Base-by-base conservation (phyloP, 2,888 invertebrate species). In the Polietes domitor region DNA sequence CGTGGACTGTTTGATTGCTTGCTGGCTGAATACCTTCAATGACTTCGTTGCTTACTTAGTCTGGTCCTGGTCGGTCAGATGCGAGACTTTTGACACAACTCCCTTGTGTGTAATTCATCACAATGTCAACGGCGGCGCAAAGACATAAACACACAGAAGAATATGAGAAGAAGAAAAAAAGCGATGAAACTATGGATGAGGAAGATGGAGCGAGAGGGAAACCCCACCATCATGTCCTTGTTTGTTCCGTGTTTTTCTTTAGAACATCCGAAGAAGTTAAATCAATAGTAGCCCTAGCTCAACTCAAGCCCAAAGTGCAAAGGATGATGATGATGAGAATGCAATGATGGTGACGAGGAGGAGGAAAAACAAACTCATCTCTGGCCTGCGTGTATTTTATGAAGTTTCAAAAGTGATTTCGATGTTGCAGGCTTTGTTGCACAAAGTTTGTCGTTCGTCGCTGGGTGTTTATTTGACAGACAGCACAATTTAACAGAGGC, bases 51-150 rank as follows among this genome's bases (percentile, higher is more conserved):
- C 26, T 26, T 24, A 58, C 24, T 68, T 24, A 32, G 53, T 61
- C n/a, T 21, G 58, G 41, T 26, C 37, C 24, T 58, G 65, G 63
- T 68, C 79, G 83, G 73, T 73, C 80, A 77, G 73, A 70, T 80
- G 73, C 70, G 73, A 74, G 61, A 73, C 83, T 77, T 83, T 83
- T 83, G 83, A 83, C 83, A 80, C 77, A 77, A 74, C 80, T 83
- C 83, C 74, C 83, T 77, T 77, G 83, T 80, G 83, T 77, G 74
- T 73, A 83, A 83, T 83, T 83, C 83, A 83, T 83, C 83, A 83
- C 77, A 63, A 77, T 70, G 80, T 77, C 70, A 70, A 73, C 74
- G 79, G 76, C 47, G 68, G 76, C 47, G 68, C 58, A 58, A 79
- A 76, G 55, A 73, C 76, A 77, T 63, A 63, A 74, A 80, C 68